Base-by-base conservation (phyloP, 2,888 invertebrate species). In the Rotaria macrura region DNA sequence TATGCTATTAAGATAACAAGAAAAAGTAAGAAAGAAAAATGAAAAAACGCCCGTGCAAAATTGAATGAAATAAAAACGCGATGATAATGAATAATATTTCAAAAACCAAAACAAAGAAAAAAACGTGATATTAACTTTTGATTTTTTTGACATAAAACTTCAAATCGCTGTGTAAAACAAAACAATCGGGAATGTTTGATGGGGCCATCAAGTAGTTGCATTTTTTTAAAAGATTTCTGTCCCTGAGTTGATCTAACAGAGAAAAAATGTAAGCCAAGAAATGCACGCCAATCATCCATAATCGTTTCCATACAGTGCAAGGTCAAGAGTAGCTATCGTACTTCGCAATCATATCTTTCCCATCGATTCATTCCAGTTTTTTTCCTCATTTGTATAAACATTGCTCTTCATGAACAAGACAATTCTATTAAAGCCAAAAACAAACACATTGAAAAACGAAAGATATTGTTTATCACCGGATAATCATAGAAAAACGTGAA, bases 301-400 rank as follows among this genome's bases (percentile, higher is more conserved):
- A 65, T 65, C 65, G 65, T 20, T 65, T 65, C 34, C 65, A 65
- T 65, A 29, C 34, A 65, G 20, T 17, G 25, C 65, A 65, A 65
- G 65, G 65, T 65, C 29, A 34, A 34, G 34, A 65, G 38, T 65
- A 14, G 34, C 34, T 65, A 65, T 65, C 65, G 34, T 17, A 57
- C n/a, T 57, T 57, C 29, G n/a, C 29, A n/a, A 57, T 57, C 57
- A 12, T 57, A 4, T 29, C 65, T 65, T 65, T 65, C 34, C 65
- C 65, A 65, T 65, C 65, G 65, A 34, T 65, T 17, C 65, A 65
- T 65, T 65, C 65, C 65, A n/a, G n/a, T n/a, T n/a, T n/a, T n/a
- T n/a, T n/a, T n/a, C n/a, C n/a, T n/a, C n/a, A 65, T 65, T 34
- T 65, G 34, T 34, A 65, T 65, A 65, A 29, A 65, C 34, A 65